Base-by-base conservation (phyloP, 64 coral and sea anemone genomes). In the Orbicella faveolata region DNA sequence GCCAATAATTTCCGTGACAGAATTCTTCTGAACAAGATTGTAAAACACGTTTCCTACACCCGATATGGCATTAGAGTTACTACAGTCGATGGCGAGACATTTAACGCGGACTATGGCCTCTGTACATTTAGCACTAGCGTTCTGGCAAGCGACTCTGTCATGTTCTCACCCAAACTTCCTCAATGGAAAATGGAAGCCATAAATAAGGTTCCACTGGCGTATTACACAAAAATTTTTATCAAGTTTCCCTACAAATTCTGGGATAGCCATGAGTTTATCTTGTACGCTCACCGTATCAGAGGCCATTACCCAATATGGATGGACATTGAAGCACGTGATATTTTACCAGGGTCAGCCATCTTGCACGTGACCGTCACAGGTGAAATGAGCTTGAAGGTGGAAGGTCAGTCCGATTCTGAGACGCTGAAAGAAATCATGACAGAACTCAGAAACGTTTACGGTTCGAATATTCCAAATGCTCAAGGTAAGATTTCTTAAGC, bases 291-390 rank as follows among this genome's bases (percentile, higher is more conserved):
- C 41, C 65, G 74, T 23, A 63, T 77, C 15, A 66, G 94, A 2
- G 90, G 94, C 15, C 90, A 96, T 76, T 96, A 74, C 79, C 94
- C 94, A 63, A 73, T 93, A 52, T 95, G 94, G 94, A 92, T 95
- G 94, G 90, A 95, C 79, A 36, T 92, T 34, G 94, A 95, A 64
- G 35, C 74, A 75, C 90, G 80, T 61, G 90, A 83, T 67, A 84
- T 91, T 19, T 81, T 74, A 15, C 90, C 90, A 19, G 69, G 73
- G 3, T 86, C 81, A 65, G 75, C 61, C 52, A 53, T 92, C 30
- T 76, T 92, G 34, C 90, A 92, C 52, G 90, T 92, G 34, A 92
- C 90, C 1, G 90, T 86, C 21, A 92, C 90, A 1, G 55, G 83
- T 70, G 90, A 92, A 4, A 84, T 68, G 37, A 84, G 73, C 18